Evolutionary conservation across 1,140 invertebrate species (phyloP).

Genomic region (Drosophila nigromelanica): DNA sequence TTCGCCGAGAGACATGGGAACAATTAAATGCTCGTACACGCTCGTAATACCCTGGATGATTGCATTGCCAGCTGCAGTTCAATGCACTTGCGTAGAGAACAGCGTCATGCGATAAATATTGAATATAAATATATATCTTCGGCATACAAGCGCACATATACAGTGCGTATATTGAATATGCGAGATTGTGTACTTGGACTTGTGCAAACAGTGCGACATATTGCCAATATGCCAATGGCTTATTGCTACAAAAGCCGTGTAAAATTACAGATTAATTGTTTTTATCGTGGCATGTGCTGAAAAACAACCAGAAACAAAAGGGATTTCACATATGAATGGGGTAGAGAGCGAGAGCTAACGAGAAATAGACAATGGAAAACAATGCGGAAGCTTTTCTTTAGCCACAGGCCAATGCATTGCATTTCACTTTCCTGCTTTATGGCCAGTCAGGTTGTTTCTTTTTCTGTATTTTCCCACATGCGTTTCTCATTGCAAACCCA

Average conservation of each 20-base stretch:
- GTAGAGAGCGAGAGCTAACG: not conserved
- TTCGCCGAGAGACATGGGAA: constrained; percentile 28
- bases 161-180: not conserved
- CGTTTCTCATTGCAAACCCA: constrained; percentile 18
- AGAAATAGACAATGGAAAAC: constrained; percentile 39
- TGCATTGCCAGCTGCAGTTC: constrained; percentile 48
- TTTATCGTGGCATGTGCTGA: constrained; percentile 34
- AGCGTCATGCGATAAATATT: constrained; percentile 50
- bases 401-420: constrained; percentile 25
- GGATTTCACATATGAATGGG: not conserved
- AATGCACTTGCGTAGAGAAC: constrained; percentile 43
- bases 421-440: constrained; percentile 52
- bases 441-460: constrained; percentile 31
- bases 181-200: not conserved
- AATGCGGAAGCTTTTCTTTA: constrained; percentile 53
- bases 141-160: constrained; percentile 10
- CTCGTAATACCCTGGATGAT: constrained; percentile 42
- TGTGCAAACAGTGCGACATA: constrained; percentile 34
- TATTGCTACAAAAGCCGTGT: constrained; percentile 46
- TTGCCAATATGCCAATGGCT: constrained; percentile 53
- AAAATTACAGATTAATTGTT: constrained; percentile 59
- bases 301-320: constrained; percentile 19
- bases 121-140: constrained; percentile 7
- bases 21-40: constrained; percentile 50
- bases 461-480: constrained; percentile 32